Conservation (phyloP, 1,140 invertebrate genomes). For the Temnothorax nylanderi region DNA sequence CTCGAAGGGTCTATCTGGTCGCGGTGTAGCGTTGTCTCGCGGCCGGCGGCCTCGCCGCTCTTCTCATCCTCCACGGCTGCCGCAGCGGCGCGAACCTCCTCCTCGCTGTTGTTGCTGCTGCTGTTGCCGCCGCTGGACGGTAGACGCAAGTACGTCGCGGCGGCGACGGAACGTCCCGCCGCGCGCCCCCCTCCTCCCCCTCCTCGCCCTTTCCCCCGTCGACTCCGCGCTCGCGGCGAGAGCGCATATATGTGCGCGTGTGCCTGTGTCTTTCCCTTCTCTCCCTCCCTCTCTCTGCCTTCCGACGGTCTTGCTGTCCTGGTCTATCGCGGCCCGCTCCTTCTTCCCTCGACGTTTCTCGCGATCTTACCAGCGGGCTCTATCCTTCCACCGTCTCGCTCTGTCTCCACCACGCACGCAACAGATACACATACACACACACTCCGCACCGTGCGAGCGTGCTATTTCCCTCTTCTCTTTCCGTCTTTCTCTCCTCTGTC, state of each 20-base stretch:
- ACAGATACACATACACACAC: not conserved
- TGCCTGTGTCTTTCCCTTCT: slow-evolving; percentile 60
- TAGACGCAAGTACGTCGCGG: slow-evolving; percentile 60
- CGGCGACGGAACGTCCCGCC: slow-evolving; percentile 72
- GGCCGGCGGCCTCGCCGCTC: slow-evolving; percentile 56
- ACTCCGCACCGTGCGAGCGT: not conserved
- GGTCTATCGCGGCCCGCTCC: slow-evolving; percentile 44
- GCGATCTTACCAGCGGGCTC: slow-evolving; percentile 57
- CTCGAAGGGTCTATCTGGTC: slow-evolving; percentile 38
- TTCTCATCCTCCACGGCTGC: slow-evolving; percentile 43
- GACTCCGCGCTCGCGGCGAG: slow-evolving; percentile 41
- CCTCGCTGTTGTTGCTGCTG: slow-evolving; percentile 12
- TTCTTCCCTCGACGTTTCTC: slow-evolving; percentile 31
- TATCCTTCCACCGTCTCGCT: slow-evolving; percentile 50
- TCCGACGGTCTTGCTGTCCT: slow-evolving; percentile 43
- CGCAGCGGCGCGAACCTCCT: slow-evolving; percentile 38
- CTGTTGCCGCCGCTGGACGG: slow-evolving; percentile 41
- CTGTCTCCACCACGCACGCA: slow-evolving; percentile 50
- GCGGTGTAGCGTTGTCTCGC: slow-evolving; percentile 13
- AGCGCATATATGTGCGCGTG: slow-evolving; percentile 64
- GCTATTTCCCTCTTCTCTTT: slow-evolving; percentile 13
- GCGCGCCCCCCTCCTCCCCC: slow-evolving; percentile 58
- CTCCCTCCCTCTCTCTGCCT: slow-evolving; percentile 42
- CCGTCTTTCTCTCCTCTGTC: slow-evolving; percentile 40
- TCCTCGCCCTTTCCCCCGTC: slow-evolving; percentile 44